Base-by-base conservation (phyloP, 1,140 invertebrate species). In the Popillia japonica region DNA sequence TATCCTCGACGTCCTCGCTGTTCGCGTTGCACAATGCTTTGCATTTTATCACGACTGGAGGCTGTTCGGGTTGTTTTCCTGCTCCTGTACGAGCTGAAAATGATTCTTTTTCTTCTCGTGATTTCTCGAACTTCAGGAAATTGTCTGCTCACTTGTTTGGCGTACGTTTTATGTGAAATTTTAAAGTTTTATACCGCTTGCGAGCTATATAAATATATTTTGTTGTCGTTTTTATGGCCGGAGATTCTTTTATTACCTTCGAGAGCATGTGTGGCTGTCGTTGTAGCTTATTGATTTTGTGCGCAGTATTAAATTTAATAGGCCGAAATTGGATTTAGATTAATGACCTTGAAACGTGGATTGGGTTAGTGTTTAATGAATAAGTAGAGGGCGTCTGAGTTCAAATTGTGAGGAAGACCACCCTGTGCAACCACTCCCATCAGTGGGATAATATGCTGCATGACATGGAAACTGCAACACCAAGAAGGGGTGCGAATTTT, bases 121-220 rank as follows among this genome's bases (percentile, higher is more conserved):
- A 14, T 14, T 34, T 68, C 22, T 17, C 8, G 6, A 23, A 68
- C n/a, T 68, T 68, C 61, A 34, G 61, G 61, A 68, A 23, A 68
- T 68, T 68, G 61, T 68, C 61, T 68, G 4, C 61, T 4, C 61
- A 34, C 22, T 20, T 68, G 61, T 68, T 20, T 68, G 27, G 61
- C 27, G 20, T 68, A 34, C 22, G 61, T 68, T 68, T 68, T 68
- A 68, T 68, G 61, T 6, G 61, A 34, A 68, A 68, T 68, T 68
- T 27, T 68, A 68, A 68, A 68, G 22, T 27, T 68, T 68, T 23
- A 68, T 68, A 68, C 20, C 9, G 61, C 22, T 68, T 68, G 61
- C 20, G 27, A 4, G 61, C 61, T 34, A 68, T 68, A 68, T 68
- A 68, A 68, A 68, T 68, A 68, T 68, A 14, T 68, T 61, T 68